Percentiles rank a stretch among this genome's conserved stretches.
These are phyloP conservation scores for Sinocyclocheilus grahami DNA, from an alignment of 2,113 vertebrate genomes.

Conservation along the genomic window DNA sequence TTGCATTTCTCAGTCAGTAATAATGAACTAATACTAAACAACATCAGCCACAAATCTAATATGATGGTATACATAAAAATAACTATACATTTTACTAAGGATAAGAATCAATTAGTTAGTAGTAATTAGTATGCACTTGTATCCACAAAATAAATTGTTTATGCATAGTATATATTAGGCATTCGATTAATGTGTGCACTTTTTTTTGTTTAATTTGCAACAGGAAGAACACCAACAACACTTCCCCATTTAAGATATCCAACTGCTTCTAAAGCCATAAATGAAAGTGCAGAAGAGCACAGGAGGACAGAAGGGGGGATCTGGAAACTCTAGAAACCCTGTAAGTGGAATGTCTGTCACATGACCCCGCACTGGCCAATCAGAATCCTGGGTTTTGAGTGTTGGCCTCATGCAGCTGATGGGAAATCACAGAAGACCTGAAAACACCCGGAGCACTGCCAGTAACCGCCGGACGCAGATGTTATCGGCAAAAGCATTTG, in stretches of 20 bases:
- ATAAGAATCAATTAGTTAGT: not conserved
- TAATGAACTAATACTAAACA: not conserved
- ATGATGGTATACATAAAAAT: not conserved
- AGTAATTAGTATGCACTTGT: not conserved
- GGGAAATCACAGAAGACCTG: not conserved
- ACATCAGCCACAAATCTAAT: not conserved
- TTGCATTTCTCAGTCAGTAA: not conserved
- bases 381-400: not conserved
- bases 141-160: no score
- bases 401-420: not conserved
- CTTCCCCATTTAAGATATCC: not conserved
- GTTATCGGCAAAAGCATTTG: not conserved
- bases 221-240: constrained; percentile 40
- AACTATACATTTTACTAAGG: not conserved
- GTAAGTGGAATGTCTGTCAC: constrained; percentile 13
- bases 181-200: not conserved
- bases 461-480: constrained; percentile 11
- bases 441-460: not conserved
- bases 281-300: not conserved
- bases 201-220: constrained; percentile 8
- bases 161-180: not conserved
- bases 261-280: constrained; percentile 22
- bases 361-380: constrained; percentile 13
- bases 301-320: not conserved
- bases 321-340: not conserved